Evolutionary conservation across 1,140 invertebrate species (phyloP).

Genomic region (Linepithema humile): DNA sequence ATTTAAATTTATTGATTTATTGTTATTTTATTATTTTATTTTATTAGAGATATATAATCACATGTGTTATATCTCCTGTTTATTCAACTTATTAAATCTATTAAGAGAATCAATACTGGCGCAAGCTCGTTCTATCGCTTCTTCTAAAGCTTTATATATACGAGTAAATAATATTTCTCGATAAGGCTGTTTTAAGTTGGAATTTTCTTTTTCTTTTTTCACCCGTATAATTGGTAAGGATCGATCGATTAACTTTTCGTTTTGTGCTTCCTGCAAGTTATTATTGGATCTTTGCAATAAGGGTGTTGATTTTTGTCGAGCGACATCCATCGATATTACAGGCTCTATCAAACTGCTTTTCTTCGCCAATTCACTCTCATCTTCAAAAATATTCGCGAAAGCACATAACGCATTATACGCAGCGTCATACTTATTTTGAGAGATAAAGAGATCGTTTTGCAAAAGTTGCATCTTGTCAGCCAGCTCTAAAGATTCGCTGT

Average conservation of each 20-base stretch:
- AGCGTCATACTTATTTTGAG: conserved; percentile 36
- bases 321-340: not conserved
- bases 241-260: not conserved
- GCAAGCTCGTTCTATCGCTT: conserved; percentile 47
- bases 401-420: conserved; percentile 63
- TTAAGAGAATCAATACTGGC: conserved; percentile 66
- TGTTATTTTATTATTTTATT: not conserved
- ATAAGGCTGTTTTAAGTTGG: conserved; percentile 16
- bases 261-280: not conserved
- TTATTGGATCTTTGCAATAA: not conserved
- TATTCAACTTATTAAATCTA: conserved; percentile 37
- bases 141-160: conserved; percentile 56
- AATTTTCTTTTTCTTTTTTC: not conserved
- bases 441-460: conserved; percentile 66
- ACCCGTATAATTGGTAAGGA: not conserved
- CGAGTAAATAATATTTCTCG: conserved; percentile 66
- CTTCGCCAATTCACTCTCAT: conserved; percentile 54
- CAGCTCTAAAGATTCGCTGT: not conserved
- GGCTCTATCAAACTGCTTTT: not conserved
- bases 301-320: not conserved
- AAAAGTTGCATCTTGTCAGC: conserved; percentile 60
- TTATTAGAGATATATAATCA: not conserved
- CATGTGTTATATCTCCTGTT: not conserved
- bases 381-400: conserved; percentile 71
- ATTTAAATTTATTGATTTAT: not conserved